Evolutionary conservation across 2,113 vertebrate genomes (phyloP), one percentile per base, ranked within the genome.

Genomic region (Scomber japonicus): DNA sequence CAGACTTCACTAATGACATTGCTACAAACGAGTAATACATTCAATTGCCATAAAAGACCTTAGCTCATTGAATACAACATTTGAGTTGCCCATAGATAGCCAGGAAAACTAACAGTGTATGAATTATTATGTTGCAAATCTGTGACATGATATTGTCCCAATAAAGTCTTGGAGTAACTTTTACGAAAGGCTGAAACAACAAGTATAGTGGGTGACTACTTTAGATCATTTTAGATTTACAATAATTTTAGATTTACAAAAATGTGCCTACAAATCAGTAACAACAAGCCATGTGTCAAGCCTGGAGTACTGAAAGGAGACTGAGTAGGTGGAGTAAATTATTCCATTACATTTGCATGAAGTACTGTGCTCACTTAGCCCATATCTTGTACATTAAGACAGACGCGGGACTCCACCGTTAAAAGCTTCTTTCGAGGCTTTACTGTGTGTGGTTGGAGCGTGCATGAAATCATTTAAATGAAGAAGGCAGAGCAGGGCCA

Each of bases 341-440:
- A 63, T 64, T 73, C 30, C 53, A 21, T 72, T 65, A 30, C 56
- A 66, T 86, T 76, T 74, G 53, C 44, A 69, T 78, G 66, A 82
- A 82, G 80, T 57, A 53, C 46, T 31, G 19, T n/a, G 9, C 24
- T 66, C 72, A 69, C 61, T 88, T 86, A 57, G 48, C 64, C 31
- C 15, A 44, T 55, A 53, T 77, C 17, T 71, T 40, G 30, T 45
- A 67, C 55, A 60, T 31, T 73, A 49, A 60, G 69, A 78, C 74
- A 56, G 51, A 48, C 73, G 57, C 12, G 12, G 44, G 60, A 75
- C 62, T 45, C 24, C 70, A 3, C 44, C 44, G 27, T n/a, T 85
- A 57, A 81, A 67, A 78, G 84, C 78, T 75, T 88, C 61, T 67
- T 75, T 19, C 11, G n/a, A 82, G 49, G 53, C 45, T 81, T 56